Percentiles rank a stretch among this genome's conserved stretches.
These are phyloP conservation scores for Physeter macrocephalus DNA, from an alignment of 2,113 vertebrate species.

Conservation along the genomic window DNA sequence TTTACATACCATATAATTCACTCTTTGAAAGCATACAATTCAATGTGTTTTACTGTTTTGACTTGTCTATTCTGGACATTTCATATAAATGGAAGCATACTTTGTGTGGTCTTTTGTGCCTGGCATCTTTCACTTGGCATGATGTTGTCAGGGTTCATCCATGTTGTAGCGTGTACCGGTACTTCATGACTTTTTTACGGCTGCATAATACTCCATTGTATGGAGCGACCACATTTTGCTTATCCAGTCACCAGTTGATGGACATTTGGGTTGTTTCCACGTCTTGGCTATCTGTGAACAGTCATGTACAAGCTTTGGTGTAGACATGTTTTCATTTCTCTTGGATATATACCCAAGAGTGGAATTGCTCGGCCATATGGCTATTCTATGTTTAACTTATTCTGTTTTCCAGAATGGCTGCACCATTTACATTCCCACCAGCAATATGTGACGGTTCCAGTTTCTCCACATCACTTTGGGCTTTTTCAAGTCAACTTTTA, in stretches of 20 bases:
- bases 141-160: background rate
- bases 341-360: background rate
- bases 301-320: background rate
- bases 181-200: background rate
- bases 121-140: background rate
- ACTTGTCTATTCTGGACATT: background rate
- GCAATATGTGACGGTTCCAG: background rate
- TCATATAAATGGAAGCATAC: background rate
- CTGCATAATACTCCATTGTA: background rate
- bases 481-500: constrained; percentile 56
- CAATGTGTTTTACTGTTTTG: background rate
- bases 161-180: background rate
- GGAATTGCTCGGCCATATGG: background rate
- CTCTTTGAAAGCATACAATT: background rate
- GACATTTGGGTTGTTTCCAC: background rate
- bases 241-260: background rate
- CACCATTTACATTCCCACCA: background rate
- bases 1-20: background rate
- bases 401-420: background rate
- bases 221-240: background rate
- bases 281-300: background rate
- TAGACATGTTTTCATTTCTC: background rate
- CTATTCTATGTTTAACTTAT: background rate
- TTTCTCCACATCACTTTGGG: background rate
- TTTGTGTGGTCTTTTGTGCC: background rate